Percentiles rank a stretch among this genome's conserved stretches.
Evolutionary conservation across 2,113 vertebrate genomes (phyloP).

Genomic region (Cepphus grylle): DNA sequence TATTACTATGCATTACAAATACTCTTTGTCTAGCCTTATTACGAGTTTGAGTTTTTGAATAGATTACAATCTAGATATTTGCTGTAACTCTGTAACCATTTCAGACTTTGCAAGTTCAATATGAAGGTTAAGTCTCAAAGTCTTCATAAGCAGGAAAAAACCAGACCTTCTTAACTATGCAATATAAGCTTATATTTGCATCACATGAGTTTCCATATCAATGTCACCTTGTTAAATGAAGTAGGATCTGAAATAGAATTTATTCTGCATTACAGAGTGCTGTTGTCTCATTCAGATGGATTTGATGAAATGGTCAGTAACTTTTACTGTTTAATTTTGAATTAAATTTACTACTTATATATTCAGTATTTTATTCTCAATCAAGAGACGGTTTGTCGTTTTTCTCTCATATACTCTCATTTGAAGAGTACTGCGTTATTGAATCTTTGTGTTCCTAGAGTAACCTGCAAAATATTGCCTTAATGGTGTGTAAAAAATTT

Average conservation of each 20-base stretch:
- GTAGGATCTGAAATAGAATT: background rate
- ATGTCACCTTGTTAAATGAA: background rate
- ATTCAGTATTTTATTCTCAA: background rate
- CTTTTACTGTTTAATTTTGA: background rate
- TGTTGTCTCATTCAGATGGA: background rate
- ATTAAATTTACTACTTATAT: background rate
- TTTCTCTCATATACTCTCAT: background rate
- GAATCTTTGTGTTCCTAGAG: background rate
- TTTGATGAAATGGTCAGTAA: background rate
- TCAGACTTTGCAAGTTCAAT: background rate
- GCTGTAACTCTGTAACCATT: background rate
- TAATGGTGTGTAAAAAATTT: background rate
- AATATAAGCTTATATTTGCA: background rate
- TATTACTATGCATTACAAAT: slow-evolving; percentile 6
- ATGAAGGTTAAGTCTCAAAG: slow-evolving; percentile 10
- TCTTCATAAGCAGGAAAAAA: background rate
- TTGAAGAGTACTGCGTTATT: background rate
- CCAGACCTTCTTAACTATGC: background rate
- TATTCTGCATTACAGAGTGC: background rate
- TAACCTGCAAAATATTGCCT: background rate
- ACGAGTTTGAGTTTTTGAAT: background rate
- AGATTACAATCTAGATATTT: background rate
- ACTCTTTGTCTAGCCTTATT: background rate
- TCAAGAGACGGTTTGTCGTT: background rate
- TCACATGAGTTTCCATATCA: background rate